These are phyloP conservation scores for Drosophila prostipennis DNA, from an alignment of 2,888 invertebrate species.

Conservation along the genomic window DNA sequence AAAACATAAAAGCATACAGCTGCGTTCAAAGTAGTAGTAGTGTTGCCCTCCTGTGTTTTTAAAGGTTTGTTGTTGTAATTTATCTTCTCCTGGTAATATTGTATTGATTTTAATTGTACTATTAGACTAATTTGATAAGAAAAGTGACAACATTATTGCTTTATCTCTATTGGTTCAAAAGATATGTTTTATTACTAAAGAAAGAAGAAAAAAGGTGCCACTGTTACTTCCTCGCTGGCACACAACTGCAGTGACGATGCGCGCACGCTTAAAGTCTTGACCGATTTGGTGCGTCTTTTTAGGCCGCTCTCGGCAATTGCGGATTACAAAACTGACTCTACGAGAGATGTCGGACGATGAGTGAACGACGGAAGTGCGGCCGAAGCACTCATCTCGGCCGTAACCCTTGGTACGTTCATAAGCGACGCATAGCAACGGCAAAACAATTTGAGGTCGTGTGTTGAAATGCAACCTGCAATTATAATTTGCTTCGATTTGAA, in stretches of 20 bases:
- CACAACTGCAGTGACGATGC: conserved; percentile 39
- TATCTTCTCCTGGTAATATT: no score
- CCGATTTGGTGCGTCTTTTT: conserved; percentile 50
- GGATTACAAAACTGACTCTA: conserved; percentile 64
- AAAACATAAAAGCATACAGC: no score
- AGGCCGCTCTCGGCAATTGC: conserved; percentile 60
- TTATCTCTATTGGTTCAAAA: no score
- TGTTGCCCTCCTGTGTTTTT: no score
- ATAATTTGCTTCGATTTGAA: conserved; percentile 47
- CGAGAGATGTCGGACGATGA: conserved; percentile 33
- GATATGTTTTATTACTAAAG: no score
- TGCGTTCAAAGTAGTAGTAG: no score
- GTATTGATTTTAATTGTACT: no score
- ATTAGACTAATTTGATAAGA: no score
- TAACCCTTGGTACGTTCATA: conserved; percentile 7
- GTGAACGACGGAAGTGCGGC: conserved; percentile 61
- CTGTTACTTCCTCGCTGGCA: conserved; percentile 37
- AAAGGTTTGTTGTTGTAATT: no score
- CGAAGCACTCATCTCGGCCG: conserved; percentile 31
- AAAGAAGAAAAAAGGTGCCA: no score
- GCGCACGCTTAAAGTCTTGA: conserved; percentile 70
- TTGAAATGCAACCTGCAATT: conserved; percentile 69
- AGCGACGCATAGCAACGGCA: conserved; percentile 24
- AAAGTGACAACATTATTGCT: no score
- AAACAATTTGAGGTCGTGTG: conserved; percentile 40